A percentile compares a stretch with the other conserved stretches of the same genome.
Conservation (phyloP, 2,113 vertebrate genomes). For the Pelecanus crispus region DNA sequence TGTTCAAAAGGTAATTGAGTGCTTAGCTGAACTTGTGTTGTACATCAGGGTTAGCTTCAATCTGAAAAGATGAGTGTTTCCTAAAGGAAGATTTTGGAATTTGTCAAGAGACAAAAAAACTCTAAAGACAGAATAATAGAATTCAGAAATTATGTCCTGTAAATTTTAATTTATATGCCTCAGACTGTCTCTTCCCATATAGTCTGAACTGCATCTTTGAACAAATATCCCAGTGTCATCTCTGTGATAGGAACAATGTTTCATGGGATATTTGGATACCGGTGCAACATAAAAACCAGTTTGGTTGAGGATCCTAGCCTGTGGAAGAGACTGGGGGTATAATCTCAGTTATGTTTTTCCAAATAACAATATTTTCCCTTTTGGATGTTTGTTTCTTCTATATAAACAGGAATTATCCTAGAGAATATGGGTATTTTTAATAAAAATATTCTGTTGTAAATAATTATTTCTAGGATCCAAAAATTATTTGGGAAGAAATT, state of each 20-base stretch:
- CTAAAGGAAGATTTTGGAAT: background rate
- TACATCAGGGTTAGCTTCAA: background rate
- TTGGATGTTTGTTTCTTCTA: background rate
- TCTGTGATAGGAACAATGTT: background rate
- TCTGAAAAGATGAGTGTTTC: background rate
- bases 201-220: background rate
- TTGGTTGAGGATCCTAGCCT: background rate
- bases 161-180: background rate
- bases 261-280: background rate
- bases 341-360: background rate
- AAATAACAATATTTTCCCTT: background rate
- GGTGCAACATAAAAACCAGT: rapidly evolving
- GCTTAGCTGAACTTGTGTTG: background rate
- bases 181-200: background rate
- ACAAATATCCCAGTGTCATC: background rate
- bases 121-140: background rate
- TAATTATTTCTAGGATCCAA: background rate
- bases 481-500: background rate
- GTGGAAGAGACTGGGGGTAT: background rate
- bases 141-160: background rate
- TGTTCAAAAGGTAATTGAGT: background rate
- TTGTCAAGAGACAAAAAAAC: background rate
- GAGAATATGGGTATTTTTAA: background rate
- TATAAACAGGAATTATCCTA: background rate
- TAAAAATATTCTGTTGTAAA: background rate